Conservation (phyloP, 2,113 vertebrate genomes). For the Tachycineta bicolor region DNA sequence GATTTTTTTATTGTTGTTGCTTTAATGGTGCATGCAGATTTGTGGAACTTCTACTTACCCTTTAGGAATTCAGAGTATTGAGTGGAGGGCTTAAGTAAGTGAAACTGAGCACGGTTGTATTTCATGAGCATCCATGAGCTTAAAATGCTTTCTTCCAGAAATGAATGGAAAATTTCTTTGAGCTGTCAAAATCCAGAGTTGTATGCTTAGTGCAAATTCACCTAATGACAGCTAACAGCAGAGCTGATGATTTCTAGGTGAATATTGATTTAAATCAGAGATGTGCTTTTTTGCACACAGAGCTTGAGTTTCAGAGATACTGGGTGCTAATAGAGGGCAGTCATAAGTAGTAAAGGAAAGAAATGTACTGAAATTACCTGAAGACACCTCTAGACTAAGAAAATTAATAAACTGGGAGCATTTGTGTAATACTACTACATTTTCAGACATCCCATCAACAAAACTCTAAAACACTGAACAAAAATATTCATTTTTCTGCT, state of each 20-base stretch:
- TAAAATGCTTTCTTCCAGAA: background rate
- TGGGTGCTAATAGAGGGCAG: background rate
- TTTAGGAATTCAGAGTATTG: background rate
- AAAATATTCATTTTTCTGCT: background rate
- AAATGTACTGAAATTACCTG: background rate
- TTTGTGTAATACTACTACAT: background rate
- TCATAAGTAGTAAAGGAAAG: background rate
- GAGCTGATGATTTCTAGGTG: background rate
- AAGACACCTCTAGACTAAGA: background rate
- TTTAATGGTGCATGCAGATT: background rate
- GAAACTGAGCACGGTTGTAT: background rate
- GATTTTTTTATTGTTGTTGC: background rate
- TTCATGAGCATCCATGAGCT: background rate
- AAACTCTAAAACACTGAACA: background rate
- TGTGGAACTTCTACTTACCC: background rate
- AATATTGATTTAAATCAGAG: background rate
- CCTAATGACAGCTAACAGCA: background rate
- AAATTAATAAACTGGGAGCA: background rate
- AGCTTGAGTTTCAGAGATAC: background rate
- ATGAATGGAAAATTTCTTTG: background rate
- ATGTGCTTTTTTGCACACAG: background rate
- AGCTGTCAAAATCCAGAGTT: background rate
- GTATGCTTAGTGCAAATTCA: background rate
- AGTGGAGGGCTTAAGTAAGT: background rate
- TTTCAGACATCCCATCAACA: background rate